phyloP scores from a whole-genome alignment of 1,140 invertebrate species.

The Neodiprion fabricii region DNA sequence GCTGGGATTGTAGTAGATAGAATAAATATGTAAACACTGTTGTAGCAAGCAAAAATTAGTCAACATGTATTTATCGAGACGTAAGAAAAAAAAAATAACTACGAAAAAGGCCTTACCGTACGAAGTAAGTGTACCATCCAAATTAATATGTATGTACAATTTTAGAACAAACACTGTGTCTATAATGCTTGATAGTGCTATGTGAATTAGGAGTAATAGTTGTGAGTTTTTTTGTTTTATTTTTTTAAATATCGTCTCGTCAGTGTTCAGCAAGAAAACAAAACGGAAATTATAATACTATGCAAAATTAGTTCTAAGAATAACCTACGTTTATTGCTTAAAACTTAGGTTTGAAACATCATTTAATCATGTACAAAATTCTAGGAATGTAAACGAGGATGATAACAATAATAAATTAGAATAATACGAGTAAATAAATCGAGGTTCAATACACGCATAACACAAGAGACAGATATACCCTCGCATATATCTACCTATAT shows the following conservation, averaged over 20 bases:
- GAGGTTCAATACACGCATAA: neutral
- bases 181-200: no score
- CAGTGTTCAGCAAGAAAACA: no score
- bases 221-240: no score
- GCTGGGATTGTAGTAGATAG: neutral
- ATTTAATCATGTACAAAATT: slow-evolving; percentile 15
- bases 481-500: neutral
- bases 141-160: neutral
- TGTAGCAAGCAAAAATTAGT: neutral
- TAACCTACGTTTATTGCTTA: slow-evolving; percentile 10
- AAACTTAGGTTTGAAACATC: slow-evolving; percentile 16
- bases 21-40: neutral
- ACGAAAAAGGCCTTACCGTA: neutral
- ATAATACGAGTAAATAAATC: neutral
- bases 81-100: neutral
- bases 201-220: no score
- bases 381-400: neutral
- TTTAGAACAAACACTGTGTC: neutral
- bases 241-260: no score
- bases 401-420: slow-evolving; percentile 6
- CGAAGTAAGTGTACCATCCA: neutral
- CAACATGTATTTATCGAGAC: neutral
- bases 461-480: neutral
- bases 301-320: neutral
- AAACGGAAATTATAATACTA: slow-evolving; percentile 8